Base-by-base conservation (phyloP, 2,888 invertebrate species). In the Parnassius mnemosyne region DNA sequence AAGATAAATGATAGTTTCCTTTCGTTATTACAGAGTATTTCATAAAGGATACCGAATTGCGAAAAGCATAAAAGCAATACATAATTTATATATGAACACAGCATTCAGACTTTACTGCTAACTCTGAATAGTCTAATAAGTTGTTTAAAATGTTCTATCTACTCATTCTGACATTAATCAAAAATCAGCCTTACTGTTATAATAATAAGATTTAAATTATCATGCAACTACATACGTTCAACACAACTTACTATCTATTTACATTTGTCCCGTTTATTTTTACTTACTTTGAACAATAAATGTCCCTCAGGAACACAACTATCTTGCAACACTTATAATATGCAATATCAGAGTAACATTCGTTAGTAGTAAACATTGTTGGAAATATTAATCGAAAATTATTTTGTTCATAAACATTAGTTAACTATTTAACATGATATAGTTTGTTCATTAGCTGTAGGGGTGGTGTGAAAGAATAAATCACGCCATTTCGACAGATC, bases 251-350 rank as follows among this genome's bases (percentile, higher is more conserved):
- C 58, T 67, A 69, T 69, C 70, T 71, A 68, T 68, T 69, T 78
- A 71, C 74, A 72, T 80, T 80, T 80, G 79, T 75, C 74, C 74
- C 76, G 68, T 63, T 76, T 81, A 81, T 83, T 84, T 89, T 87
- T 87, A 85, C 83, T 83, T 81, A 79, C 81, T 80, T 78, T 77
- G 81, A 81, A 85, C 83, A 87, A 88, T 88, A 87, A 88, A 88
- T 84, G 80, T 78, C 77, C 83, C 73, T 81, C 74, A 75, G 78
- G 73, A 80, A 81, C 77, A 78, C 74, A 78, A 81, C 79, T 81
- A 79, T 81, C 79, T 68, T 70, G 84, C 79, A 69, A 67, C 68
- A 73, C 74, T 75, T 77, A 80, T 59, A 60, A 51, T 7, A 34
- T 34, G 34, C 34, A 34, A 34, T 34, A 34, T 34, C 43, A 53